Evolutionary conservation across 2,797 vertebrate genomes (phyloP), one percentile per base, ranked within the genome.

Genomic region (Lindbergichthys nudifrons): DNA sequence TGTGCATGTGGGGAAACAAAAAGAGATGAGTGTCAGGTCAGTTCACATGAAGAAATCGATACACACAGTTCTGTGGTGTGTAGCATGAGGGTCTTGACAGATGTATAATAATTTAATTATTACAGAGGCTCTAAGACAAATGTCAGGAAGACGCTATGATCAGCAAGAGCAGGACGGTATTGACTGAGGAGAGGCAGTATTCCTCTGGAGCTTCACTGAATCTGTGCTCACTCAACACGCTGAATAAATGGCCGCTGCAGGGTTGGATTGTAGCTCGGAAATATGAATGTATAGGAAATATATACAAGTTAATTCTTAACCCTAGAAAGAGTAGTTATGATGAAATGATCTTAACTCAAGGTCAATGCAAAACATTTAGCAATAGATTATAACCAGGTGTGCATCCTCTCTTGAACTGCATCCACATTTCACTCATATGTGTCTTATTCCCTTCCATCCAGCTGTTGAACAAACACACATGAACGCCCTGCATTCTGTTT

Each of bases 21-120:
- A 75, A 57, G 66, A 78, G 74, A 91, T 92, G 65, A 70, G 88
- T 91, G 75, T 70, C 10, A 23, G 76, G 80, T 88, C 81, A 71
- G 60, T 79, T 84, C 68, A 67, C 60, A 81, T 88, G 50, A 76
- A 75, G 67, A 87, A 88, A 89, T 90, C 82, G 69, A 14, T 26
- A 23, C 23, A 23, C 23, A 23, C 23, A 23, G 23, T 23, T 23
- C 23, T 23, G 23, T 23, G 23, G 3, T 23, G 26, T 26, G 26
- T 26, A 1, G 1, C 26, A 26, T 26, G 26, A 26, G 26, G 26
- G 26, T 26, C 26, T 26, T 26, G 26, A 4, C 26, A 26, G 26
- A 26, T 26, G 26, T 26, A 26, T 4, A 26, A 5, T 26, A 26
- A 4, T 26, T 1, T 26, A 26, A 26, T 26, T 26, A 26, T 26